Conservation (phyloP, 2,113 vertebrate genomes). For the Eulemur macaco region DNA sequence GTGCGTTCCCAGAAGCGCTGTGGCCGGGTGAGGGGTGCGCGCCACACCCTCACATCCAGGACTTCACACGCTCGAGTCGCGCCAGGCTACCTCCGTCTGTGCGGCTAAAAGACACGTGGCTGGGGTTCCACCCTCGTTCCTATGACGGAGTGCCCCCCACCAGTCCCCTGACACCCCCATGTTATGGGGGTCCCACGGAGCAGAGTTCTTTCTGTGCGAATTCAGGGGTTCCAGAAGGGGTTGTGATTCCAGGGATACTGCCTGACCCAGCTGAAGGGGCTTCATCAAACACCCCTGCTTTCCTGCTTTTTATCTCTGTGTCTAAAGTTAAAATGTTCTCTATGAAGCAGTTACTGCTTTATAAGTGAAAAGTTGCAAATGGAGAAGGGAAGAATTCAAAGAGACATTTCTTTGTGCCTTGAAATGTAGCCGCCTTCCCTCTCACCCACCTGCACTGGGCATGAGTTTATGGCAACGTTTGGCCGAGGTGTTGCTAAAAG, state of each 20-base stretch:
- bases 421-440: background rate
- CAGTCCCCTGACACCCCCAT: too few relatives aligned
- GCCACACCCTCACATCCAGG: background rate
- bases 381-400: background rate
- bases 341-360: background rate
- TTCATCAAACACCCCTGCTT: background rate
- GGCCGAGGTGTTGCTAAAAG: background rate
- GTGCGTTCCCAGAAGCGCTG: background rate
- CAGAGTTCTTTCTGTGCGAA: background rate
- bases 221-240: background rate
- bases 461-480: background rate
- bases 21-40: background rate
- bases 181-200: background rate
- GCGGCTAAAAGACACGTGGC: background rate
- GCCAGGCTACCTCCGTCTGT: fast-evolving
- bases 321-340: background rate
- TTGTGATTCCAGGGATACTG: background rate
- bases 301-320: background rate
- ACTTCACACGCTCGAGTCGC: too few relatives aligned
- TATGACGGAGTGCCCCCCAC: background rate
- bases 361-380: background rate
- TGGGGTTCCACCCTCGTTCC: background rate
- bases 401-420: constrained; percentile 12
- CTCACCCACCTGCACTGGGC: background rate
- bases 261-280: background rate